Evolutionary conservation across 1,140 invertebrate genomes (phyloP), one percentile per base, ranked within the genome.

Genomic region (Drosophila tristis): DNA sequence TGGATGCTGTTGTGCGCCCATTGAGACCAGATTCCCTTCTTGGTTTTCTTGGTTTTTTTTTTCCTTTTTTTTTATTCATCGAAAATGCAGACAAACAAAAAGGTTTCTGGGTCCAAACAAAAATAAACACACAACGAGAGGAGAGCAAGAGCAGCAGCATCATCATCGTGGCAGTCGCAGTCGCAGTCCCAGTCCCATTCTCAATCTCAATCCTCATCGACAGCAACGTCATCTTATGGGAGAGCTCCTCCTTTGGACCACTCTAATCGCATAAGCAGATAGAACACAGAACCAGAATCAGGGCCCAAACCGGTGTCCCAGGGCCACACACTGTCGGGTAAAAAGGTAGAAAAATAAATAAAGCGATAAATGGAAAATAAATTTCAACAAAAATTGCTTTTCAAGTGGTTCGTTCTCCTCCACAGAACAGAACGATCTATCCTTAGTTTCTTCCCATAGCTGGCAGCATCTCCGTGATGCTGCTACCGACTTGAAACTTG

Each of bases 321-420:
- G 58, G 80, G 54, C 75, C 80, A 84, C 80, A 84, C 80, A 62
- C 11, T 13, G 35, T 5, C 4, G 35, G 35, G 63, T 74, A 81
- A 70, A 73, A 76, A 63, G 78, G 71, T 75, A 78, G 35, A 75
- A 81, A 11, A 87, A 82, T 82, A 89, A 87, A 87, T 89, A 89
- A 87, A 87, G 78, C 84, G 80, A 87, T 89, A 87, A 87, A 87
- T 87, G 70, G 66, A 82, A 89, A 87, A 87, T 79, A 87, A 89
- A 87, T 89, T 89, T 86, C 54, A 50, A 71, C 62, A 70, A 70
- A 86, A 87, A 87, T 82, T 87, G 78, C 74, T 89, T 79, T 89
- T 87, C 84, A 89, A 87, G 82, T 89, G 84, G 84, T 25, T 25
- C 23, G 20, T 50, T 66, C 51, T 60, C 62, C 56, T 57, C 63